Conservation (phyloP, 2,888 invertebrate species). For the Acheta domesticus region DNA sequence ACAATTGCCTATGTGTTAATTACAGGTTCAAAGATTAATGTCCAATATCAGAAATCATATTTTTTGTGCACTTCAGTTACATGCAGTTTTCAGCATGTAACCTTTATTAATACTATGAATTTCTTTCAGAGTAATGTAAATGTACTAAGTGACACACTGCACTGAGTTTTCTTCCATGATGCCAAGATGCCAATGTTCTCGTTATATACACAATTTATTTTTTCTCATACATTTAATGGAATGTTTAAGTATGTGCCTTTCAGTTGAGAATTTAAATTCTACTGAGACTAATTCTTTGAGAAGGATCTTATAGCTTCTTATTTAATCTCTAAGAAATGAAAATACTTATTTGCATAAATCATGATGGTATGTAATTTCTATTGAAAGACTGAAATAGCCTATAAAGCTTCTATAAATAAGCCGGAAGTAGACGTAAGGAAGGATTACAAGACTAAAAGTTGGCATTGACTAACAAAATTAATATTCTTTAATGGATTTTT, state of each 20-base stretch:
- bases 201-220: not conserved
- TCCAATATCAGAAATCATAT: not conserved
- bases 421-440: not conserved
- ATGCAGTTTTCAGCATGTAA: not conserved
- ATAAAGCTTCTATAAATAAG: not conserved
- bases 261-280: not conserved
- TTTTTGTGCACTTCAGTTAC: not conserved
- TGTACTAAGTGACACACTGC: not conserved
- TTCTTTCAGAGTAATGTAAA: not conserved
- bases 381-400: constrained; percentile 10
- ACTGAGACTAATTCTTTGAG: not conserved
- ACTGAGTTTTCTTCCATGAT: not conserved
- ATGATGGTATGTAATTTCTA: not conserved
- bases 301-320: not conserved
- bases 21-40: no score
- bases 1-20: no score
- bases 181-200: not conserved
- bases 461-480: not conserved
- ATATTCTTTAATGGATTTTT: not conserved
- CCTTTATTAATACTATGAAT: not conserved
- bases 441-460: not conserved
- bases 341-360: not conserved
- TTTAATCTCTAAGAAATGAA: not conserved
- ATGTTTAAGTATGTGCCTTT: not conserved
- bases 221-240: not conserved